phyloP scores from a whole-genome alignment of 2,888 invertebrate species.

The Diploptera punctata region DNA sequence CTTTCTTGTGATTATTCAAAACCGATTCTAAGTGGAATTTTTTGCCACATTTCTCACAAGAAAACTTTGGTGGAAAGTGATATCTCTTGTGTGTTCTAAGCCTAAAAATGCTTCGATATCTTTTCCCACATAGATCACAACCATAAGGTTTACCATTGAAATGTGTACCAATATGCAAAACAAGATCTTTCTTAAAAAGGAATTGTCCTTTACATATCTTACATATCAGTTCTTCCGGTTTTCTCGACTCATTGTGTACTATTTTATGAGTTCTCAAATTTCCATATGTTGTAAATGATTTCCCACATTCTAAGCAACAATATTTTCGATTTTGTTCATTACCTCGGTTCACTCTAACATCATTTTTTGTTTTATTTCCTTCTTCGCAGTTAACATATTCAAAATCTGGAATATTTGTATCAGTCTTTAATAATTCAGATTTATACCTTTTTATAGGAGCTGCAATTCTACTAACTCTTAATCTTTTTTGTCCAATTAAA shows the following conservation, averaged over 20 bases:
- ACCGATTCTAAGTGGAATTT: not conserved
- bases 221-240: not conserved
- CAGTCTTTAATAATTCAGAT: no score
- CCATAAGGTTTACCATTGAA: not conserved
- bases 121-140: not conserved
- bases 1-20: not conserved
- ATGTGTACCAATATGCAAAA: not conserved
- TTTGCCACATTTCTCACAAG: not conserved
- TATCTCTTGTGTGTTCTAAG: not conserved
- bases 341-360: not conserved
- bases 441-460: no score
- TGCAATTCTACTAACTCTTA: no score
- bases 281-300: not conserved
- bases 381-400: no score
- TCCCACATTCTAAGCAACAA: not conserved
- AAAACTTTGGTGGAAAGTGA: not conserved
- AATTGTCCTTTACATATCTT: not conserved
- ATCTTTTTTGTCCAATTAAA: no score
- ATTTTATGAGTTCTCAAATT: not conserved
- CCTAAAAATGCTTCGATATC: not conserved
- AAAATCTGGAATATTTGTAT: no score
- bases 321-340: not conserved
- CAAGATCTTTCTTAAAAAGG: not conserved
- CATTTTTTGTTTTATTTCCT: no score
- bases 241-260: not conserved